A percentile compares a stretch with the other conserved stretches of the same genome.
These are phyloP conservation scores for Cromileptes altivelis DNA, from an alignment of 2,113 vertebrate genomes.

Conservation along the genomic window DNA sequence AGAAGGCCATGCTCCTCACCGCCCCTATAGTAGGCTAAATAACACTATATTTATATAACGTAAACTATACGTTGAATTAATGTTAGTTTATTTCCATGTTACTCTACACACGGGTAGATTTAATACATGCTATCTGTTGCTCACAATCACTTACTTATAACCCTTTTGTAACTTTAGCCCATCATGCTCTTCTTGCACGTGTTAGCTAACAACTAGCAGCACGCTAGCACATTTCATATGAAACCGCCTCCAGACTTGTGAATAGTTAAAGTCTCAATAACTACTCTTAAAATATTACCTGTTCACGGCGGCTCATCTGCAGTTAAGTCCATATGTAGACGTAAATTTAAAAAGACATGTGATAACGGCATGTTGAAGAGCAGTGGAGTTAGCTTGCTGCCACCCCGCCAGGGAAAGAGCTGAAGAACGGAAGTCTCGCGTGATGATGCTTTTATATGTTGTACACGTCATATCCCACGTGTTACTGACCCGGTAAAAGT, in stretches of 20 bases:
- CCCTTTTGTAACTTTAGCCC: rapidly evolving
- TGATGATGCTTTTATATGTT: neutral
- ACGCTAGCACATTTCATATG: neutral
- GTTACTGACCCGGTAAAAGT: constrained; percentile 16
- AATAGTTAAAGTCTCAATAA: rapidly evolving
- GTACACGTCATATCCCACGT: constrained; percentile 52
- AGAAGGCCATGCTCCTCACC: neutral
- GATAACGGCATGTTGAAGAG: neutral
- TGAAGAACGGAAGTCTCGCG: constrained; percentile 29
- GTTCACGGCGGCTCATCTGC: constrained; percentile 30
- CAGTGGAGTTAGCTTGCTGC: rapidly evolving
- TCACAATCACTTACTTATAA: rapidly evolving
- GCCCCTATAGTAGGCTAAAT: too few relatives aligned
- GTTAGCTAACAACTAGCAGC: constrained; percentile 54
- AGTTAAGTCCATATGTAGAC: rapidly evolving
- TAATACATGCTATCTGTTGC: rapidly evolving
- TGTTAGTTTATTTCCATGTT: rapidly evolving
- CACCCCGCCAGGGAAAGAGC: rapidly evolving
- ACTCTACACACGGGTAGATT: rapidly evolving
- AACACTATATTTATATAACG: too few relatives aligned
- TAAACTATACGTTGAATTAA: neutral
- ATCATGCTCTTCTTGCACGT: constrained; percentile 44
- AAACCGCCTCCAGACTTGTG: neutral
- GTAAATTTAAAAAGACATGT: rapidly evolving
- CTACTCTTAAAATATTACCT: neutral